Evolutionary conservation across 2,888 invertebrate genomes (phyloP), one percentile per base, ranked within the genome.

Genomic region (Metalampra italica): DNA sequence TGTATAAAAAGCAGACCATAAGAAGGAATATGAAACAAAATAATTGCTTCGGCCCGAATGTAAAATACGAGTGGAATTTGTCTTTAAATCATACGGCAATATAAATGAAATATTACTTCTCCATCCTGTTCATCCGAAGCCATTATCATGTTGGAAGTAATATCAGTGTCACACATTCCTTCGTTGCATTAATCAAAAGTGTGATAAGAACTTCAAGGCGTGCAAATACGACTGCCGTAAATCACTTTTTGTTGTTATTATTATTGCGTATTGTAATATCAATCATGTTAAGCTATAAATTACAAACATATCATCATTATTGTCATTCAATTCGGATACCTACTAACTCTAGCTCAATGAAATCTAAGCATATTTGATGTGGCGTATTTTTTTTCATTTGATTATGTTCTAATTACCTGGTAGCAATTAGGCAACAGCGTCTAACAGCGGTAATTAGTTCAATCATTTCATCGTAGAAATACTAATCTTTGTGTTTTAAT

Each of bases 171-270:
- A 61, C 71, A 70, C 75, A 76, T 72, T 71, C 73, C 71, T 70
- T 72, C 73, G 74, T 75, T 67, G 65, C 84, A 84, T 87, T 75
- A 78, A 86, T 87, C 82, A 85, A 62, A 64, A 47, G 45, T 60
- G 56, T 73, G 85, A 86, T 86, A 87, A 79, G 71, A 68, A 66
- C 66, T 71, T 70, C 71, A 71, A n/a, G 59, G 64, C 61, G 72
- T 77, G 81, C 77, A 75, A 76, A 78, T 76, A 73, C 71, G 59
- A 62, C 55, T 59, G 62, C 64, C 66, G 74, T 87, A 84, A 83
- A 86, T 86, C 80, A 84, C 60, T 71, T 66, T 66, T 72, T 66
- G 70, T 69, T 74, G 62, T 72, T 66, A 59, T 62, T 66, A 44
- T 52, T 51, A 55, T 58, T 55, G 57, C 48, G 47, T 49, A 53